Conservation (phyloP, 2,113 vertebrate genomes). For the Colinus virginianus region DNA sequence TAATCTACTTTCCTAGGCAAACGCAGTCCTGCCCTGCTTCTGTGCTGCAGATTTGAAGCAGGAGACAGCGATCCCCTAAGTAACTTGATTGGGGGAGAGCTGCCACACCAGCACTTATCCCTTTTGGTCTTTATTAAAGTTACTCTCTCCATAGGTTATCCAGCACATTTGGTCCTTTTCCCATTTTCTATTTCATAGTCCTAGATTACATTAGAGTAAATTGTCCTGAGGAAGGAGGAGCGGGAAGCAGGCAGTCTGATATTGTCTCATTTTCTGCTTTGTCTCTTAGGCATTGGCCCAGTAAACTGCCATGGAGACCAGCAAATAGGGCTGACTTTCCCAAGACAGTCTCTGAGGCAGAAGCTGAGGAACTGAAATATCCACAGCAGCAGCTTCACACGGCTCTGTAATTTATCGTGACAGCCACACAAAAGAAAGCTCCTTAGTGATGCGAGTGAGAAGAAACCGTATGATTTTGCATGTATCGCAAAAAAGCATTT, state of each 20-base stretch:
- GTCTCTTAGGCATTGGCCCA: background rate
- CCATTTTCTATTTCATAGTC: background rate
- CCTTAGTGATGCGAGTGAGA: background rate
- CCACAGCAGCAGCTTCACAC: background rate
- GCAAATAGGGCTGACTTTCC: background rate
- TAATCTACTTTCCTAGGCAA: background rate
- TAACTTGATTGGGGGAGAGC: background rate
- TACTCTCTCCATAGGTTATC: background rate
- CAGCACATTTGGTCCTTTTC: background rate
- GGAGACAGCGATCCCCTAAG: background rate
- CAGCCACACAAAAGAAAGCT: background rate
- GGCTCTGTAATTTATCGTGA: background rate
- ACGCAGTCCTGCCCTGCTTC: background rate
- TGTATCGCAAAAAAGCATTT: background rate
- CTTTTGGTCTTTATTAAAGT: background rate
- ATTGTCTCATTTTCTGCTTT: conserved; percentile 9
- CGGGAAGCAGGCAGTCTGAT: background rate
- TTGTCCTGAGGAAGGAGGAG: background rate
- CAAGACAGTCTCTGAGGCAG: background rate
- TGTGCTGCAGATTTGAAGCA: background rate
- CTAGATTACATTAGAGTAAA: background rate
- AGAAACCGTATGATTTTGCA: background rate
- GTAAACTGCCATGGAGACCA: fast-evolving
- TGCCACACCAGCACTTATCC: fast-evolving
- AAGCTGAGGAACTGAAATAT: background rate